These are phyloP conservation scores for Sclerurus mexicanus DNA, from an alignment of 2,113 vertebrate species.

Conservation along the genomic window DNA sequence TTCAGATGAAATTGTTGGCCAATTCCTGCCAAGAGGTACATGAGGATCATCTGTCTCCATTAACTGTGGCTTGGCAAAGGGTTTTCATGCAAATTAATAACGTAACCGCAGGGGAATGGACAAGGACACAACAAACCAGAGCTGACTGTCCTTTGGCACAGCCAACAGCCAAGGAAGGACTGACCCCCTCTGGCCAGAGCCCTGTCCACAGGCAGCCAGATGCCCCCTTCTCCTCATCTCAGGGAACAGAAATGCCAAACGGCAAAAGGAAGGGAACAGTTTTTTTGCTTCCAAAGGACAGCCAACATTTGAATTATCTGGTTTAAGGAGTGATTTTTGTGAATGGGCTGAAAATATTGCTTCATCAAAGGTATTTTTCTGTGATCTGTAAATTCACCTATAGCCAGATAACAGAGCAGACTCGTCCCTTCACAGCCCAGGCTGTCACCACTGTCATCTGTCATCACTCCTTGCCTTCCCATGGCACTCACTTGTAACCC, in stretches of 20 bases:
- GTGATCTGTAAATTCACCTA: background rate
- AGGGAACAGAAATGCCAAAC: background rate
- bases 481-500: fast-evolving
- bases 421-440: background rate
- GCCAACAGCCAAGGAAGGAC: background rate
- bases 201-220: background rate
- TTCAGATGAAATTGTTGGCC: conserved; percentile 62
- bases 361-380: background rate
- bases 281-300: background rate
- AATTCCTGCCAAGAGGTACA: conserved; percentile 39
- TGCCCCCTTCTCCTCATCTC: fast-evolving
- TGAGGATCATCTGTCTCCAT: conserved; percentile 65
- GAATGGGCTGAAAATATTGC: background rate
- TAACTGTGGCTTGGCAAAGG: conserved; percentile 54
- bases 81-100: conserved; percentile 60
- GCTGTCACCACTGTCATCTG: background rate
- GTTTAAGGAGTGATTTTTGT: background rate
- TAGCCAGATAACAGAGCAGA: background rate
- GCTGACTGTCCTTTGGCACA: background rate
- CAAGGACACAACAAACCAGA: conserved; percentile 24
- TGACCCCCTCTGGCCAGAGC: background rate
- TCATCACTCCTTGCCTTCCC: fast-evolving
- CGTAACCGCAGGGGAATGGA: background rate
- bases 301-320: background rate
- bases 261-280: background rate